Evolutionary conservation across 2,888 invertebrate genomes (phyloP), one percentile per base, ranked within the genome.

Genomic region (Mesoligia furuncula): DNA sequence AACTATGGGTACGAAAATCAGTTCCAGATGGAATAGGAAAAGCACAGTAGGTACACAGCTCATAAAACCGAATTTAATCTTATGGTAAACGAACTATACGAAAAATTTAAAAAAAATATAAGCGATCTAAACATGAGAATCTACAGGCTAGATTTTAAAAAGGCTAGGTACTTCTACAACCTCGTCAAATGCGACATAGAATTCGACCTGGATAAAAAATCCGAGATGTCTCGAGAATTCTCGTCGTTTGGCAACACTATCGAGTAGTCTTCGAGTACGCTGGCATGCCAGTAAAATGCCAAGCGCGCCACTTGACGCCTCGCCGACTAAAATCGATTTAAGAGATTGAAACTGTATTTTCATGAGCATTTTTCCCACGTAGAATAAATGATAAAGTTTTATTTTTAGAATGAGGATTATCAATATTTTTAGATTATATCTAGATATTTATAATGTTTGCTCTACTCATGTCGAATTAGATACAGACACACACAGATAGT

Each of bases 291-390:
- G 81, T 67, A n/a, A 75, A 73, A 59, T 80, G 66, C 65, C 69
- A 69, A 83, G 62, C 62, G 54, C 9, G 73, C 54, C 73, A 48
- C 81, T 83, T 85, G 77, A 85, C 73, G 54, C 76, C 51, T 39
- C 72, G 15, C 62, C 66, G 65, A 77, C 85, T 85, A 85, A 76
- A 75, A 83, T 85, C 81, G 81, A 83, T 81, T 68, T 42, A 39
- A 15, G 8, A 72, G 57, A 54, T 80, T 11, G 45, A 64, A 76
- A 85, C 57, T 42, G 62, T 67, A 68, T 68, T 81, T 70, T 71
- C 62, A 59, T 51, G 59, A 51, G 54, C 20, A 36, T 66, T 80
- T 84, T 70, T 69, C 64, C 39, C 13, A 27, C 17, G 7, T 9
- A 15, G 54, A 70, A 67, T 67, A 67, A 72, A 68, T 64, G 57